Percentiles rank a stretch among this genome's conserved stretches.
Conservation (phyloP, 2,797 vertebrate species). For the Amazona ochrocephala region DNA sequence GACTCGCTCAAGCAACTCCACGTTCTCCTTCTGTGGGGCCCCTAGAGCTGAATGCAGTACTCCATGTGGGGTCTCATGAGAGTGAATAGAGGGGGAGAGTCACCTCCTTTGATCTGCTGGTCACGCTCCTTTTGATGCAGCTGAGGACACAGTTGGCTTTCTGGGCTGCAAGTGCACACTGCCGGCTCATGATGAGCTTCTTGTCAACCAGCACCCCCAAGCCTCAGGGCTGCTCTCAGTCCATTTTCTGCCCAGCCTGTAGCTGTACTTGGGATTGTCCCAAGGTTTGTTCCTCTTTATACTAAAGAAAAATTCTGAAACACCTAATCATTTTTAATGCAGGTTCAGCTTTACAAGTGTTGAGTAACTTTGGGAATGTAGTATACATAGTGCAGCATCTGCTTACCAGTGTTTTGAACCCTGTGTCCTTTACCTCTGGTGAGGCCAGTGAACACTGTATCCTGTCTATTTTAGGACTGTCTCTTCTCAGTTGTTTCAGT, state of each 20-base stretch:
- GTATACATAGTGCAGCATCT: not conserved
- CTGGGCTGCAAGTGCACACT: not conserved
- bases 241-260: not conserved
- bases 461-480: conserved; percentile 59
- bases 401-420: conserved; percentile 25
- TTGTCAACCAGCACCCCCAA: not conserved
- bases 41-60: not conserved
- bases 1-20: not conserved
- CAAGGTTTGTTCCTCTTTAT: not conserved
- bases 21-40: not conserved
- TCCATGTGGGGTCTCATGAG: not conserved
- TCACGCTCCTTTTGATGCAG: not conserved
- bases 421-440: conserved; percentile 52
- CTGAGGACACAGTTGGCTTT: accelerated
- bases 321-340: not conserved
- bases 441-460: conserved; percentile 43
- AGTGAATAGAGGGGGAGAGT: not conserved
- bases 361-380: not conserved
- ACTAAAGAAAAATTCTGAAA: not conserved
- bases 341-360: not conserved
- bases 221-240: not conserved
- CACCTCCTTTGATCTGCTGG: not conserved
- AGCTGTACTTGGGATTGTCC: not conserved
- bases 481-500: conserved; percentile 63
- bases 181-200: not conserved